A percentile compares a stretch with the other conserved stretches of the same genome.
phyloP scores from a whole-genome alignment of 2,113 vertebrate species.

The Dicaeum eximium region DNA sequence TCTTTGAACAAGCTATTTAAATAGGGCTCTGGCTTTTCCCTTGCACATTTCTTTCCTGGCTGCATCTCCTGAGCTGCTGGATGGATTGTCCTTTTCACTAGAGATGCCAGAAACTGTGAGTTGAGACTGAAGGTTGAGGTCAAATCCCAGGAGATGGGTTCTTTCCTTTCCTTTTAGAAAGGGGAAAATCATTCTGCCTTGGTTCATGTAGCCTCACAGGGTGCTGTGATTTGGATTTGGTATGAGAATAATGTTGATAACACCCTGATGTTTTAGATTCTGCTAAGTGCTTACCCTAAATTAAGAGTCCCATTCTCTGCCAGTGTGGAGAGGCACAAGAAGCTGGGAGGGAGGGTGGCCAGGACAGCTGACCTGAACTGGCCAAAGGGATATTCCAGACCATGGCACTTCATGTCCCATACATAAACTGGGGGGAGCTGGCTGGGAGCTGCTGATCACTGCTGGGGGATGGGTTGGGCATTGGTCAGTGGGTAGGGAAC shows the following conservation, averaged over 20 bases:
- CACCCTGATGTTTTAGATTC: not conserved
- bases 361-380: not conserved
- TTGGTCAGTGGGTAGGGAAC: not conserved
- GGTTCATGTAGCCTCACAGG: not conserved
- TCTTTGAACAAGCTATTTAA: constrained; percentile 51
- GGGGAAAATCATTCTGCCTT: not conserved
- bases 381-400: not conserved
- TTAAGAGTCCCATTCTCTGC: not conserved
- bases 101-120: not conserved
- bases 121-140: not conserved
- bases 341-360: not conserved
- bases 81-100: not conserved
- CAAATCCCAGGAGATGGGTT: not conserved
- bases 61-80: not conserved
- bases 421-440: not conserved
- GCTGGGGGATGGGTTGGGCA: not conserved
- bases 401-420: too few species aligned
- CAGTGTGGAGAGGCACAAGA: not conserved
- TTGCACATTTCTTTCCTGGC: constrained; percentile 19
- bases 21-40: not conserved
- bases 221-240: not conserved
- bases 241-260: not conserved
- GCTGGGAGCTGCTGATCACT: not conserved
- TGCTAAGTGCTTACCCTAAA: not conserved
- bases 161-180: not conserved